These are phyloP conservation scores for Bombus superbus DNA, from an alignment of 1,140 invertebrate genomes.

Conservation along the genomic window DNA sequence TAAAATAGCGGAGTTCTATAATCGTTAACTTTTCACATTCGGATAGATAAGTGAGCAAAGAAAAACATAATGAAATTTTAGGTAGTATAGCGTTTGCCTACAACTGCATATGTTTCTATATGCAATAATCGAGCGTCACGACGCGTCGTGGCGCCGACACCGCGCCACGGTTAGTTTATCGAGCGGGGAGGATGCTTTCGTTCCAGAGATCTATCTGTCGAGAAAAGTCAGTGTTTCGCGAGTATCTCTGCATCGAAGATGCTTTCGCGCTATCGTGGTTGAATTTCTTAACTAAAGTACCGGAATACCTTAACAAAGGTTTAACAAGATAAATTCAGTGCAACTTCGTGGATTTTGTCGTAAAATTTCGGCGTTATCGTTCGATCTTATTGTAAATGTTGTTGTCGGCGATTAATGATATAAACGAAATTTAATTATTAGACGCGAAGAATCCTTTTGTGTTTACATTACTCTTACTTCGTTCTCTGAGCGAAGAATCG, in stretches of 20 bases:
- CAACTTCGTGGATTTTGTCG: too few species aligned
- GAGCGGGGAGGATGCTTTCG: conserved; percentile 26
- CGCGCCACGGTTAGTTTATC: neutral
- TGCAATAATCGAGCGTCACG: neutral
- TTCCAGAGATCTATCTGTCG: conserved; percentile 22
- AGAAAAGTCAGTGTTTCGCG: conserved; percentile 46
- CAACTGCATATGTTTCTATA: neutral
- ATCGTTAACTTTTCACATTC: too few species aligned
- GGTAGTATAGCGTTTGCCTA: neutral
- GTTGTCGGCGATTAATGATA: neutral
- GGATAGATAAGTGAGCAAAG: too few species aligned
- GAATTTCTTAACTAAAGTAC: neutral
- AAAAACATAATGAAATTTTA: neutral
- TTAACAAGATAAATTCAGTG: neutral
- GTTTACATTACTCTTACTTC: neutral
- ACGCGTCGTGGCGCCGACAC: conserved; percentile 6
- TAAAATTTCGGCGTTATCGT: neutral
- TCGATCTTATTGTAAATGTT: neutral
- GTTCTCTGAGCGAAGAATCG: neutral
- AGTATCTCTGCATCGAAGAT: conserved; percentile 8
- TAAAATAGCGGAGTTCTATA: too few species aligned
- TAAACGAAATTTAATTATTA: neutral
- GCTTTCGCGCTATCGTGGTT: neutral
- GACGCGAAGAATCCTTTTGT: neutral
- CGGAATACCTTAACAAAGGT: neutral